Evolutionary conservation across 2,797 vertebrate genomes (phyloP).

Genomic region (Tenualosa thibaudeaui): DNA sequence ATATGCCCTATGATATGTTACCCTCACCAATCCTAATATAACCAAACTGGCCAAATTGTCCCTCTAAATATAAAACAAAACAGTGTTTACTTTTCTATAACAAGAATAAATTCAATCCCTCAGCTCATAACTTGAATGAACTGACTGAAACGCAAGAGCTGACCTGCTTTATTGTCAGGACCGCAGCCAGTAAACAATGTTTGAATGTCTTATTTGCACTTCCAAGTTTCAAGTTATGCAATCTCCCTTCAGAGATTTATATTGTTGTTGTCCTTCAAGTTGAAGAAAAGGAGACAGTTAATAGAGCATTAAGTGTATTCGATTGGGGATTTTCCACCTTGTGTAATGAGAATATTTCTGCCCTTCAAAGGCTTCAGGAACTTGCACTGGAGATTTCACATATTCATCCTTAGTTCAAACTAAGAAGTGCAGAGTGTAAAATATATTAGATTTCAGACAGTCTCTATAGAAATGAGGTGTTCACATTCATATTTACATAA

Average conservation of each 20-base stretch:
- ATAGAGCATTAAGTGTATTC: background rate
- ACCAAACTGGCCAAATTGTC: background rate
- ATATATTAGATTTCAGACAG: slow-evolving; percentile 1
- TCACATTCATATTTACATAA: slow-evolving; percentile 2
- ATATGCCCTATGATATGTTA: background rate
- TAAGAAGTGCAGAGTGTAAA: slow-evolving; percentile 17
- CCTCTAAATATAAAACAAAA: background rate
- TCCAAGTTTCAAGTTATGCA: slow-evolving; percentile 55
- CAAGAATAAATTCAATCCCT: background rate
- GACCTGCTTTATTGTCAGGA: background rate
- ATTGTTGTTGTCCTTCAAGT: background rate
- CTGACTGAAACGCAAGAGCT: slow-evolving; percentile 4
- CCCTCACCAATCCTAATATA: background rate
- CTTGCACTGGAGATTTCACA: background rate
- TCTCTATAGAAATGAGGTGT: background rate
- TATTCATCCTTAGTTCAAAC: background rate
- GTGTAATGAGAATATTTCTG: background rate
- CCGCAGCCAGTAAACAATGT: slow-evolving; percentile 38
- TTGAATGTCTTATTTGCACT: slow-evolving; percentile 41
- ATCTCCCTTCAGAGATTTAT: slow-evolving; percentile 26
- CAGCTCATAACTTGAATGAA: slow-evolving; percentile 19
- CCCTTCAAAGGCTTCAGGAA: background rate
- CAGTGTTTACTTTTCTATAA: background rate
- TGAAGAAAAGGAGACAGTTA: background rate
- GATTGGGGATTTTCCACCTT: slow-evolving; percentile 8